phyloP scores from a whole-genome alignment of 2,113 vertebrate genomes.

The Siphamia tubifer region DNA sequence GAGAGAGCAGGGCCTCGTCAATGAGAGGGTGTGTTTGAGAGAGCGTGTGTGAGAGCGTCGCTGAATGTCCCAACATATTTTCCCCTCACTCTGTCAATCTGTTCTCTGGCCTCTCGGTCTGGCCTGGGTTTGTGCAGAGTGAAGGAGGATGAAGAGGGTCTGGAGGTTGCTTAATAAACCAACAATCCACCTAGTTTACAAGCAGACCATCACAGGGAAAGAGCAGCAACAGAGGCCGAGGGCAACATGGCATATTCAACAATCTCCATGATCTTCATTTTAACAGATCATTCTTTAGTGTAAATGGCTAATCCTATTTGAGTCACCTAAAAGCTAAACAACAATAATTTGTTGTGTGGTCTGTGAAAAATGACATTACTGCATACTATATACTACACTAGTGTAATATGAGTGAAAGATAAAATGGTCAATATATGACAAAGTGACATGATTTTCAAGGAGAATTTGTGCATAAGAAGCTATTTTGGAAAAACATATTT shows the following conservation, averaged over 20 bases:
- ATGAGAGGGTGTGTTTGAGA: constrained; percentile 63
- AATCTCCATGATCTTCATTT: no score
- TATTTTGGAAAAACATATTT: no score
- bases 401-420: no score
- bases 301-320: no score
- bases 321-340: no score
- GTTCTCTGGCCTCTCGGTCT: constrained; percentile 33
- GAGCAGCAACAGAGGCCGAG: background rate
- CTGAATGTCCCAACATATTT: constrained; percentile 70
- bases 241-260: background rate
- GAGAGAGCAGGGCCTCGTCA: constrained; percentile 59
- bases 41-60: constrained; percentile 33
- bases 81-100: constrained; percentile 59
- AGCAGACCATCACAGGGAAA: background rate
- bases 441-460: no score
- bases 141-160: constrained; percentile 7
- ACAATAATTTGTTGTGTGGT: no score
- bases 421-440: no score
- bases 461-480: no score
- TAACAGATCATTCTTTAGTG: no score
- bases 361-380: no score
- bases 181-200: background rate
- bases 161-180: constrained; percentile 7
- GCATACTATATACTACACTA: no score
- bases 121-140: constrained; percentile 9